Percentiles rank a stretch among this genome's conserved stretches.
Evolutionary conservation across 1,140 invertebrate genomes (phyloP).

Genomic region (Formica selysi): DNA sequence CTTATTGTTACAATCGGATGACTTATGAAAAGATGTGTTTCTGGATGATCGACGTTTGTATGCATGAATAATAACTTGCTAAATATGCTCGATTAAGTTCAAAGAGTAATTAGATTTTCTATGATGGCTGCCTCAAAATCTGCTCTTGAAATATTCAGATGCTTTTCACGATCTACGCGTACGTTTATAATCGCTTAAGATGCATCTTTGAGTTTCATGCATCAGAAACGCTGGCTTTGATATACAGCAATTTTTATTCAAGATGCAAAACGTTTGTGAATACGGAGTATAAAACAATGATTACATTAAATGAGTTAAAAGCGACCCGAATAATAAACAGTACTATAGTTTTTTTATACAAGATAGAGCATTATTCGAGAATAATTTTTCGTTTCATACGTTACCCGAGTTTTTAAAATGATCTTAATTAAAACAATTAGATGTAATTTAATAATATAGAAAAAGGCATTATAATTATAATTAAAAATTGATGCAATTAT

Average conservation of each 20-base stretch:
- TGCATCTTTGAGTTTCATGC: conserved; percentile 26
- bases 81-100: conserved; percentile 35
- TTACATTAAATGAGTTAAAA: conserved; percentile 20
- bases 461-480: neutral
- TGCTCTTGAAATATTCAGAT: conserved; percentile 40
- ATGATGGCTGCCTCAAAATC: conserved; percentile 8
- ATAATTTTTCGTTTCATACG: neutral
- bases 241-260: conserved; percentile 19
- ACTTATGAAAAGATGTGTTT: neutral
- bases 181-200: conserved; percentile 26
- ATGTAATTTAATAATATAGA: neutral
- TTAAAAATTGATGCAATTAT: neutral
- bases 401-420: neutral
- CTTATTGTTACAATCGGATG: no score
- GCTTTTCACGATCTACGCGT: neutral
- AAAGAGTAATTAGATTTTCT: conserved; percentile 35
- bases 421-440: neutral
- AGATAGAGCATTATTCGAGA: neutral
- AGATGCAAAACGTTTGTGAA: conserved; percentile 24
- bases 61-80: neutral
- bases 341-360: neutral
- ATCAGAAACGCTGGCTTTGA: conserved; percentile 43
- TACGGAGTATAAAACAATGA: conserved; percentile 4
- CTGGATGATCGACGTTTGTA: neutral
- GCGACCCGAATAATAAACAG: conserved; percentile 14